Conservation (phyloP, 1,140 invertebrate genomes). For the Bombus cullumanus region DNA sequence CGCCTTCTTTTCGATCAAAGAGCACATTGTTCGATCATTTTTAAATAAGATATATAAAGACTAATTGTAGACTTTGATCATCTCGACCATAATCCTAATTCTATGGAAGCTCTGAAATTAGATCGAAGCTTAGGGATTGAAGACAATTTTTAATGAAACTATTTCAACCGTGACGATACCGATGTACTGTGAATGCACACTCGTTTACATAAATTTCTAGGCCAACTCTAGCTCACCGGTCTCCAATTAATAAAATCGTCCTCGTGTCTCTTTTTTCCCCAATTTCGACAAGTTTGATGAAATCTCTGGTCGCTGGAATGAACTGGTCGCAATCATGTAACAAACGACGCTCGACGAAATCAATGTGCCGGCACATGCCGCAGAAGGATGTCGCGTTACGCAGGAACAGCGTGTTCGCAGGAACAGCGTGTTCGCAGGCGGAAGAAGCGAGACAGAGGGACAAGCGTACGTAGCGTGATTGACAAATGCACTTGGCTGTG, state of each 20-base stretch:
- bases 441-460: neutral
- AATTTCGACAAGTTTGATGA: neutral
- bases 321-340: neutral
- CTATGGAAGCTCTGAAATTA: no score
- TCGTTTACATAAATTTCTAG: no score
- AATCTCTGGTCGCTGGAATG: neutral
- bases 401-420: neutral
- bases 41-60: no score
- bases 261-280: neutral
- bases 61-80: no score
- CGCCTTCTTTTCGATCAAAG: neutral
- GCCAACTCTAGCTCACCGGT: no score
- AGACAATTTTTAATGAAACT: no score
- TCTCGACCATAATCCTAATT: no score
- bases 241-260: no score
- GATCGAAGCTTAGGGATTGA: no score
- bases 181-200: no score
- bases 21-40: no score
- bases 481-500: constrained; percentile 34
- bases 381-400: neutral
- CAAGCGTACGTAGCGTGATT: constrained; percentile 4
- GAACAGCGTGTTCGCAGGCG: neutral
- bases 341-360: neutral
- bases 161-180: no score
- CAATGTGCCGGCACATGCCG: neutral